phyloP scores from a whole-genome alignment of 2,113 vertebrate species.

The Oryctolagus cuniculus region DNA sequence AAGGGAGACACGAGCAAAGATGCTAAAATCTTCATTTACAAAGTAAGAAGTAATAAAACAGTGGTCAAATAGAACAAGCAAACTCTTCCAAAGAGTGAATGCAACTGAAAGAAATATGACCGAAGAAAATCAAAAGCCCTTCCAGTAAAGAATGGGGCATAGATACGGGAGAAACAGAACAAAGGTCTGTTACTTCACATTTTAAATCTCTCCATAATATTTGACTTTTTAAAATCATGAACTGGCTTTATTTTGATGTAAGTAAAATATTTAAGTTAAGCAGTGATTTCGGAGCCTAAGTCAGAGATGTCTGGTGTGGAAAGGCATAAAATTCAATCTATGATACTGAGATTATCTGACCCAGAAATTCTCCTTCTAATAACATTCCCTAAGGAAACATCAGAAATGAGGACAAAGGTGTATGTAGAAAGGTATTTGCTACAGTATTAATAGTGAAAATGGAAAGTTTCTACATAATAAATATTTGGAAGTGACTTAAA shows the following conservation, averaged over 20 bases:
- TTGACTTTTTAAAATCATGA: conserved; percentile 3
- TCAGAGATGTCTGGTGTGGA: not conserved
- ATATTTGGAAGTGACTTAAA: conserved; percentile 67
- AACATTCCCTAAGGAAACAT: conserved; percentile 59
- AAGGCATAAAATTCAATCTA: conserved; percentile 55
- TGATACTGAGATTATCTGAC: conserved; percentile 66
- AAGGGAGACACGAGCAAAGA: not conserved
- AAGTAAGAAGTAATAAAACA: not conserved
- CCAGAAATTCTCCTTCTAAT: conserved; percentile 64
- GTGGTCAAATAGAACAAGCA: not conserved
- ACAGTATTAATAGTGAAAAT: conserved; percentile 51
- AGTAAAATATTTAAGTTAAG: conserved; percentile 61
- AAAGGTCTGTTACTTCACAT: not conserved
- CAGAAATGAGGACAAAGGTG: conserved; percentile 60
- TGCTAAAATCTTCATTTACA: not conserved
- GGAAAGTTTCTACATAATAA: conserved; percentile 55
- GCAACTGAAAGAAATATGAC: not conserved
- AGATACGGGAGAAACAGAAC: not conserved
- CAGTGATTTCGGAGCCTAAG: conserved; percentile 5
- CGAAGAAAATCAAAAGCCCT: not conserved
- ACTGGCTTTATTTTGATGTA: conserved; percentile 20
- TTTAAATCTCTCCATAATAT: not conserved
- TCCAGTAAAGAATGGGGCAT: not conserved
- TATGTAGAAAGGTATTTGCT: conserved; percentile 44
- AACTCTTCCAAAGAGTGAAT: not conserved